A percentile compares a stretch with the other conserved stretches of the same genome.
phyloP scores from a whole-genome alignment of 2,113 vertebrate species.

The Petroica traversi region DNA sequence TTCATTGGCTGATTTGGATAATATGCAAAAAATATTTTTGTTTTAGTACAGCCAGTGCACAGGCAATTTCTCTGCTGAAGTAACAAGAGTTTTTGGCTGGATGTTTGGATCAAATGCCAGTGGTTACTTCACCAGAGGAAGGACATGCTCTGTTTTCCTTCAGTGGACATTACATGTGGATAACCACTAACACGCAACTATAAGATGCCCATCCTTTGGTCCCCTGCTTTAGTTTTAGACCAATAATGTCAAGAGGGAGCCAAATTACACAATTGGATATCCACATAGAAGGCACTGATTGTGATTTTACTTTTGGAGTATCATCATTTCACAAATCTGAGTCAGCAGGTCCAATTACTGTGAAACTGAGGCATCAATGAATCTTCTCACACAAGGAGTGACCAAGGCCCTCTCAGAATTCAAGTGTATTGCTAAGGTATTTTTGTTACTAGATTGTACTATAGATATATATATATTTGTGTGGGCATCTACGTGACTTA shows the following conservation, averaged over 20 bases:
- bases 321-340: not conserved
- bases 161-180: not conserved
- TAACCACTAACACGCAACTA: not conserved
- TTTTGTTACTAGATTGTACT: not conserved
- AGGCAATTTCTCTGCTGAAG: not conserved
- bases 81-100: not conserved
- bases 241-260: not conserved
- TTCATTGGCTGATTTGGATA: not conserved
- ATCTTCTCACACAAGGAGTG: not conserved
- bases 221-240: not conserved
- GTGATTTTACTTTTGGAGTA: not conserved
- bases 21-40: not conserved
- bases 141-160: not conserved
- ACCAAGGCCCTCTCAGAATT: not conserved
- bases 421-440: not conserved
- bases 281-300: not conserved
- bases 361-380: not conserved
- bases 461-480: not conserved
- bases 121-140: not conserved
- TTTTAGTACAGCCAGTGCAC: not conserved
- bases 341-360: not conserved
- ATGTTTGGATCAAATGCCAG: not conserved
- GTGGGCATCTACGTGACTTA: not conserved
- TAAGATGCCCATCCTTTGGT: not conserved
- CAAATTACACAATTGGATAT: not conserved